A percentile compares a stretch with the other conserved stretches of the same genome.
Evolutionary conservation across 2,888 invertebrate genomes (phyloP).

Genomic region (Hoplodrina blanda): DNA sequence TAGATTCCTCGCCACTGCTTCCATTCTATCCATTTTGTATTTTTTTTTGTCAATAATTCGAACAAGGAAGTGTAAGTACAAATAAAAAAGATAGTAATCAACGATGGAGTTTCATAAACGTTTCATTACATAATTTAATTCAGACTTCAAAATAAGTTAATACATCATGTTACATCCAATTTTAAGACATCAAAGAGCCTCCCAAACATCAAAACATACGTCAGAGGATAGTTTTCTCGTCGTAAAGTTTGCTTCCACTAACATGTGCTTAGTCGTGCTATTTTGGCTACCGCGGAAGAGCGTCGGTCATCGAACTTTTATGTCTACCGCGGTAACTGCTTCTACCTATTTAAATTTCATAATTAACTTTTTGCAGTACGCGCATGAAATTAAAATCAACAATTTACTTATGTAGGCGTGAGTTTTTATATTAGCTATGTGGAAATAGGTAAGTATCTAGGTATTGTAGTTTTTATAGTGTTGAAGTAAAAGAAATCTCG

Average conservation of each 20-base stretch:
- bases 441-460: background rate
- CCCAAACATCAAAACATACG: conserved; percentile 28
- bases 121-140: background rate
- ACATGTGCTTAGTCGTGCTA: conserved; percentile 69
- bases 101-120: background rate
- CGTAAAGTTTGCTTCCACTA: conserved; percentile 60
- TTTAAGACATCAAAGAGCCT: conserved; percentile 49
- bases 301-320: conserved; percentile 75
- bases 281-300: conserved; percentile 80
- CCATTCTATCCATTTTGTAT: too few relatives aligned
- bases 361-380: conserved; percentile 63
- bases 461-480: background rate
- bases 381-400: conserved; percentile 52
- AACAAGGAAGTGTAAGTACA: too few relatives aligned
- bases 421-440: conserved; percentile 31
- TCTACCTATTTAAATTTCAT: conserved; percentile 68
- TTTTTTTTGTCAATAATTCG: too few relatives aligned
- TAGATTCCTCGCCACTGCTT: too few relatives aligned
- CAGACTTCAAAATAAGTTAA: background rate
- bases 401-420: conserved; percentile 30
- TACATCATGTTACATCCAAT: conserved; percentile 5
- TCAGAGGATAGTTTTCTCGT: conserved; percentile 45
- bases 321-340: conserved; percentile 67
- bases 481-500: conserved; percentile 16
- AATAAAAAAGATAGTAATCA: background rate